These are phyloP conservation scores for Drosophila chauvacae DNA, from an alignment of 1,140 invertebrate species.

Conservation along the genomic window DNA sequence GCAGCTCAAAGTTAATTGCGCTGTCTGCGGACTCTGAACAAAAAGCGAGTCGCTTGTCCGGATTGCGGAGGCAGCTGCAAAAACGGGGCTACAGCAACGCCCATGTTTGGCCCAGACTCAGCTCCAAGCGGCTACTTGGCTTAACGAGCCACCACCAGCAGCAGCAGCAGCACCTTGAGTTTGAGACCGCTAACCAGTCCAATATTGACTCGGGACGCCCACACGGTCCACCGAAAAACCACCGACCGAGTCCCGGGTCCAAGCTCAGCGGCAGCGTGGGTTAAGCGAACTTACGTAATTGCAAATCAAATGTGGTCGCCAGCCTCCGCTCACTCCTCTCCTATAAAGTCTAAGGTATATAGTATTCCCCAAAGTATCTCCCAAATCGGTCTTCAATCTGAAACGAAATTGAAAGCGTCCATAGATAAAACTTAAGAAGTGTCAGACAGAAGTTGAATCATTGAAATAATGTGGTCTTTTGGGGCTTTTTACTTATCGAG, in stretches of 20 bases:
- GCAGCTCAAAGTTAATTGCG: constrained; percentile 67
- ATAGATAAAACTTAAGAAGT: constrained; percentile 3
- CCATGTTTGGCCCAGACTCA: constrained; percentile 44
- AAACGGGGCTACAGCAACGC: constrained; percentile 24
- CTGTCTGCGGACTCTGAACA: constrained; percentile 21
- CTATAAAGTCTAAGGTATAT: neutral
- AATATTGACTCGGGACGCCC: constrained; percentile 40
- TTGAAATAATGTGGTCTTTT: neutral
- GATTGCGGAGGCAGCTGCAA: constrained; percentile 43
- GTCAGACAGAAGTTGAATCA: neutral
- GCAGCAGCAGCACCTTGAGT: constrained; percentile 41
- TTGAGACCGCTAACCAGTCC: constrained; percentile 31
- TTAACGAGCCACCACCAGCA: constrained; percentile 37
- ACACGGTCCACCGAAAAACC: constrained; percentile 27
- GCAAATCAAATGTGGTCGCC: constrained; percentile 29
- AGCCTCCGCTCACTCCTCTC: neutral
- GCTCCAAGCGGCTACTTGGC: constrained; percentile 44
- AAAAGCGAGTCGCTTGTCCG: constrained; percentile 46
- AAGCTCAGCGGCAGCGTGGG: constrained; percentile 23
- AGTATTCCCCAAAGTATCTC: constrained; percentile 10
- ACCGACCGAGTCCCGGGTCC: constrained; percentile 21
- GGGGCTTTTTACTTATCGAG: neutral
- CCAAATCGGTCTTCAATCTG: constrained; percentile 16
- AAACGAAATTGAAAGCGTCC: constrained; percentile 21
- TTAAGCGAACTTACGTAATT: constrained; percentile 40